phyloP scores from a whole-genome alignment of 2,797 vertebrate genomes.

The Bradypus variegatus region DNA sequence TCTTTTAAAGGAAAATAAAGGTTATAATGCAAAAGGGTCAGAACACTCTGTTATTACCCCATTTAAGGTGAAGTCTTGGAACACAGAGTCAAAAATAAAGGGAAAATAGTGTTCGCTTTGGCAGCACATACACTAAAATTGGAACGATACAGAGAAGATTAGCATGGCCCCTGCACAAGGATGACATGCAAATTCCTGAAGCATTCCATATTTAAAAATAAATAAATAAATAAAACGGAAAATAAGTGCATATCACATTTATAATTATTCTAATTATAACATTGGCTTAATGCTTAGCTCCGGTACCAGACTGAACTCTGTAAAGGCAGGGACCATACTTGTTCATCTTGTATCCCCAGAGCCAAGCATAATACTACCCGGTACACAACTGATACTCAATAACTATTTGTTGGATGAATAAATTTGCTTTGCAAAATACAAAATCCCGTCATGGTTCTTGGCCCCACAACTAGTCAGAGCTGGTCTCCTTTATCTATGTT shows the following conservation, averaged over 20 bases:
- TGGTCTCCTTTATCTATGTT: neutral
- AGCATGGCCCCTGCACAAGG: too few species aligned
- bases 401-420: neutral
- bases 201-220: neutral
- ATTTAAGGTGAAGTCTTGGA: neutral
- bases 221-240: neutral
- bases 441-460: neutral
- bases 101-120: too few species aligned
- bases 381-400: neutral
- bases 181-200: too few species aligned
- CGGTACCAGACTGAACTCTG: neutral
- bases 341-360: neutral
- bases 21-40: neutral
- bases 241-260: neutral
- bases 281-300: neutral
- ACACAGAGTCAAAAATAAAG: neutral
- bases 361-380: neutral
- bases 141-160: too few species aligned
- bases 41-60: neutral
- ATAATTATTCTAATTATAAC: neutral
- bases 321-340: neutral
- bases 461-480: neutral
- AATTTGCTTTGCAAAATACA: neutral
- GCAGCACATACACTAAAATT: too few species aligned
- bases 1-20: neutral